These are phyloP conservation scores for Cetoscarus ocellatus DNA, from an alignment of 2,797 vertebrate species.

Conservation along the genomic window DNA sequence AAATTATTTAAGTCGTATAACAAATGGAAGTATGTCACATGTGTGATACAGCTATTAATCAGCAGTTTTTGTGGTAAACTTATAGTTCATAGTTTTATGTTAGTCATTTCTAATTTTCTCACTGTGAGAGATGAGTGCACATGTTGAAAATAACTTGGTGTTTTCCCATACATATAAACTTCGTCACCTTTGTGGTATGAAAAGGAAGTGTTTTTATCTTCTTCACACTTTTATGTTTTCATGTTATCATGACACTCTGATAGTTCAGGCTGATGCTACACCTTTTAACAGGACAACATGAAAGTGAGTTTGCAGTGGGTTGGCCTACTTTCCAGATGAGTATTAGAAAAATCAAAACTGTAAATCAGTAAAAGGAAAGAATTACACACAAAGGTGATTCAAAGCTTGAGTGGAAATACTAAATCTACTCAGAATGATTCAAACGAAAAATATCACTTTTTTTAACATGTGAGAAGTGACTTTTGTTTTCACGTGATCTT, in stretches of 20 bases:
- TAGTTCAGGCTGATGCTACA: constrained; percentile 31
- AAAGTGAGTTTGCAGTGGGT: constrained; percentile 27
- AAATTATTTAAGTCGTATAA: constrained; percentile 6
- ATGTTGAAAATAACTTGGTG: constrained; percentile 5
- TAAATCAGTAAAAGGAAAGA: constrained; percentile 31
- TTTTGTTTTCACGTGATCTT: constrained; percentile 14
- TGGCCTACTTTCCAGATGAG: constrained; percentile 51
- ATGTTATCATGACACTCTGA: constrained; percentile 17
- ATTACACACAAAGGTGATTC: constrained; percentile 13
- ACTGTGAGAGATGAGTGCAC: constrained; percentile 7
- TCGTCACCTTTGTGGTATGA: constrained; percentile 13
- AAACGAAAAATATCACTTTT: constrained; percentile 37
- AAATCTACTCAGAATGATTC: constrained; percentile 46
- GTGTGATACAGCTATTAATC: constrained; percentile 31
- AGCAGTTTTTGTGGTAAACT: constrained; percentile 6
- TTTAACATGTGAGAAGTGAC: constrained; percentile 32
- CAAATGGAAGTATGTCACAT: constrained; percentile 14
- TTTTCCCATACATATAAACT: constrained; percentile 14
- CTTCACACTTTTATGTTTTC: constrained; percentile 10
- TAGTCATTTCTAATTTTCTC: constrained; percentile 17
- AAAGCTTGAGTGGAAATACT: constrained; percentile 42
- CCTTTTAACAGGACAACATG: constrained; percentile 42
- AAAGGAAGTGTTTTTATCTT: constrained; percentile 2
- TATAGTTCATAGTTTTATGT: constrained; percentile 36
- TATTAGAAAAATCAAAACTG: constrained; percentile 33